Base-by-base conservation (phyloP, 2,888 invertebrate genomes). In the Gortyna flavago region DNA sequence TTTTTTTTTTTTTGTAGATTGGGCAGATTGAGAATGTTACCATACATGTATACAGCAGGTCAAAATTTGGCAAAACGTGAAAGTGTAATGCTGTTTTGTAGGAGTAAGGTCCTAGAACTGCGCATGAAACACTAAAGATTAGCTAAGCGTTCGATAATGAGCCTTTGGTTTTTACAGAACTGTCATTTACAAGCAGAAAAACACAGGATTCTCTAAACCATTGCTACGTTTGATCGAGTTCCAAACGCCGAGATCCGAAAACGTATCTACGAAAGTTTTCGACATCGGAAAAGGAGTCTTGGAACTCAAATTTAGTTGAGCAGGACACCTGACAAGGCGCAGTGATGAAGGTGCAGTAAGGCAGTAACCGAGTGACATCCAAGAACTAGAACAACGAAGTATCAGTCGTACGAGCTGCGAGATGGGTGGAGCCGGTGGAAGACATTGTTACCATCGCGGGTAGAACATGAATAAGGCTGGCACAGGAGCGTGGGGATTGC, bases 361-460 rank as follows among this genome's bases (percentile, higher is more conserved):
- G 11, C n/a, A n/a, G 57, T n/a, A 1, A 57, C n/a, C 13, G n/a
- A 57, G n/a, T 57, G n/a, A 4, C 13, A 5, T n/a, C 57, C n/a
- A 57, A n/a, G 44, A 0, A 44, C 44, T n/a, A 11, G n/a, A 13
- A 57, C n/a, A 6, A 57, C 13, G 2, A 57, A n/a, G 57, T 57
- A 0, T 13, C 13, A 2, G 1, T 0, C n/a, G 6, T 57, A 1
- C 16, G 0, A 7, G 51, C 13, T 3, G 57, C 7, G 29, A 0
- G n/a, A 13, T 13, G n/a, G 57, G n/a, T n/a, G n/a, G n/a, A n/a
- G n/a, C n/a, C n/a, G n/a, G n/a, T n/a, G n/a, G n/a, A n/a, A n/a
- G n/a, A n/a, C n/a, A n/a, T n/a, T 35, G 35, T 35, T 57, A n/a
- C n/a, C 25, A 54, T 54, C 4, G 25, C 25, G 1, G 11, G 54